A percentile compares a stretch with the other conserved stretches of the same genome.
phyloP scores from a whole-genome alignment of 2,113 vertebrate species.

The Osmerus mordax region DNA sequence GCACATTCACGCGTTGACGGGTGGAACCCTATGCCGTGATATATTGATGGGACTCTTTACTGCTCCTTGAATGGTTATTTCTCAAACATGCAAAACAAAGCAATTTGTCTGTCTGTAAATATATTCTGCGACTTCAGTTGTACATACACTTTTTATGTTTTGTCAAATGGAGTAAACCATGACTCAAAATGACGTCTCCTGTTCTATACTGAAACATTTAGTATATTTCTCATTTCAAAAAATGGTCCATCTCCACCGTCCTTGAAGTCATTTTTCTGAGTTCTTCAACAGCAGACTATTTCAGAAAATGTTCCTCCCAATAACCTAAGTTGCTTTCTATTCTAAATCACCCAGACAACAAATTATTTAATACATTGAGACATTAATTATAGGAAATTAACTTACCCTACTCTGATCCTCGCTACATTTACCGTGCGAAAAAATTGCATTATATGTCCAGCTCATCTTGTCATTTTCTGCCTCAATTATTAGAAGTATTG shows the following conservation, averaged over 20 bases:
- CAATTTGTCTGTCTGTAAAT: constrained; percentile 94
- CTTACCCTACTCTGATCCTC: constrained; percentile 81
- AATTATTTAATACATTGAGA: constrained; percentile 70
- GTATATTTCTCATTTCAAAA: constrained; percentile 32
- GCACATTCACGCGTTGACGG: constrained; percentile 33
- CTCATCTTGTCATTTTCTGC: constrained; percentile 95
- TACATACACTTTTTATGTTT: constrained; percentile 99
- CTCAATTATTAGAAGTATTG: constrained; percentile 96
- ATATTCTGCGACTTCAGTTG: constrained; percentile 97
- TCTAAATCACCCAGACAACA: constrained; percentile 24
- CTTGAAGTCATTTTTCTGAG: too few species aligned
- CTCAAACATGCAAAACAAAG: constrained; percentile 70
- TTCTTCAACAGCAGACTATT: too few species aligned
- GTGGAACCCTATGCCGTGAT: constrained; percentile 39
- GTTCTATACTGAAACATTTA: constrained; percentile 54
- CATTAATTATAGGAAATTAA: constrained; percentile 91
- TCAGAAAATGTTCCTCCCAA: too few species aligned
- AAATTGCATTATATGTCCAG: constrained; percentile 72
- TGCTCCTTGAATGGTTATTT: constrained; percentile 61
- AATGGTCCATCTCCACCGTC: too few species aligned
- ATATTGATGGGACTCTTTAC: constrained; percentile 44
- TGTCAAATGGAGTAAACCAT: constrained; percentile 98
- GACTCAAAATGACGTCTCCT: constrained; percentile 74
- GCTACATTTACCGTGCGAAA: constrained; percentile 63
- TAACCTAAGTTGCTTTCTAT: constrained; percentile 4